phyloP scores from a whole-genome alignment of 1,140 invertebrate species.

The Lordiphosa mommai region DNA sequence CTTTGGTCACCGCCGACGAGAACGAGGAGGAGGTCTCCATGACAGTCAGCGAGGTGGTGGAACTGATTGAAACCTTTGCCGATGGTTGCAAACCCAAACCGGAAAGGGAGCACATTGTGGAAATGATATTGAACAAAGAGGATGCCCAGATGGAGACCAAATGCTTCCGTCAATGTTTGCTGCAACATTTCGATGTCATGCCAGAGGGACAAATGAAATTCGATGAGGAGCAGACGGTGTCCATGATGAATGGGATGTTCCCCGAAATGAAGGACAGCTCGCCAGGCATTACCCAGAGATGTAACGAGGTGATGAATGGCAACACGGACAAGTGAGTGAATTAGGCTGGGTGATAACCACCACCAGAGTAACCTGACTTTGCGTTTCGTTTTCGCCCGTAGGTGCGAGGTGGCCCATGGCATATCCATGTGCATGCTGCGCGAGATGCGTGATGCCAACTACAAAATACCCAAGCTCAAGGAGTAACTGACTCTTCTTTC shows the following conservation, averaged over 20 bases:
- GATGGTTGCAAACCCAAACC: constrained; percentile 47
- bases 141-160: constrained; percentile 46
- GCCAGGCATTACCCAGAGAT: constrained; percentile 21
- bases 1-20: constrained; percentile 7
- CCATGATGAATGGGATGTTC: constrained; percentile 60
- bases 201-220: constrained; percentile 15
- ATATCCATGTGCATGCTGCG: constrained; percentile 62
- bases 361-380: neutral
- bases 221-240: constrained; percentile 37
- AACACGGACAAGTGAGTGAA: constrained; percentile 52
- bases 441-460: constrained; percentile 38
- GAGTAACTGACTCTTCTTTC: constrained; percentile 30
- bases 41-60: constrained; percentile 45
- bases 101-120: constrained; percentile 26
- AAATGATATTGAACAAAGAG: constrained; percentile 52
- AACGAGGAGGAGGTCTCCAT: constrained; percentile 39
- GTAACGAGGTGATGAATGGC: constrained; percentile 31
- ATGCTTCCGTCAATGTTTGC: constrained; percentile 62
- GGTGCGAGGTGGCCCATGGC: constrained; percentile 56
- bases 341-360: neutral
- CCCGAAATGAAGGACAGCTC: constrained; percentile 36
- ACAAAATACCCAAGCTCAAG: constrained; percentile 58
- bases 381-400: neutral
- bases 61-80: constrained; percentile 44
- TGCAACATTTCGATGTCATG: constrained; percentile 64